Evolutionary conservation across 2,113 vertebrate genomes (phyloP), one percentile per base, ranked within the genome.

Genomic region (Globicephala melas): DNA sequence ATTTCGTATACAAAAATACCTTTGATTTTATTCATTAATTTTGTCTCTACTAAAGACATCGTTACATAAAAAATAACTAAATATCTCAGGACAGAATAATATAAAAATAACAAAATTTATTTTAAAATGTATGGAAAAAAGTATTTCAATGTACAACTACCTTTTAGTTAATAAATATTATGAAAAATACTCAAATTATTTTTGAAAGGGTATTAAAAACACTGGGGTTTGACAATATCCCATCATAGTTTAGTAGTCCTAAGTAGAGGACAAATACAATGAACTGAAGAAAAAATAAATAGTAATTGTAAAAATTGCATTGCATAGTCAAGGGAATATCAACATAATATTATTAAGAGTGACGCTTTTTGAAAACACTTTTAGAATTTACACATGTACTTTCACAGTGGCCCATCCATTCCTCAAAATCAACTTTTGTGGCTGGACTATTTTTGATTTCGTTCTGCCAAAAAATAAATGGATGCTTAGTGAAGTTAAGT

Each of bases 131-230:
- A 33, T 20, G 28, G 47, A 33, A 55, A 55, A 73, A 58, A 33
- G 6, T 33, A 58, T 58, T 17, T 10, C 47, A 31, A 33, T 36
- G 25, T n/a, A 28, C 38, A 70, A 14, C 1, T 5, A 28, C 70
- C 9, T 62, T 89, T 84, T 38, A 20, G 38, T 82, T 77, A 68
- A 81, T n/a, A 89, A 96, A 67, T 58, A 47, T 55, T 67, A 79
- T 83, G 41, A 67, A 91, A 94, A 96, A 18, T 4, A 33, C 53
- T 76, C 23, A 41, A 77, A 53, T 70, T 74, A 70, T 36, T 74
- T 96, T 88, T 95, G 60, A 76, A 80, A 92, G 44, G 3, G 23
- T 67, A 81, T 55, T 55, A 85, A 62, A 96, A 95, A 81, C 81
- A 65, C 38, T 21, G 23, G 18, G 8, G 0, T 88, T 92, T 81